Evolutionary conservation across 2,113 vertebrate species (phyloP).

Genomic region (Mirza zaza): DNA sequence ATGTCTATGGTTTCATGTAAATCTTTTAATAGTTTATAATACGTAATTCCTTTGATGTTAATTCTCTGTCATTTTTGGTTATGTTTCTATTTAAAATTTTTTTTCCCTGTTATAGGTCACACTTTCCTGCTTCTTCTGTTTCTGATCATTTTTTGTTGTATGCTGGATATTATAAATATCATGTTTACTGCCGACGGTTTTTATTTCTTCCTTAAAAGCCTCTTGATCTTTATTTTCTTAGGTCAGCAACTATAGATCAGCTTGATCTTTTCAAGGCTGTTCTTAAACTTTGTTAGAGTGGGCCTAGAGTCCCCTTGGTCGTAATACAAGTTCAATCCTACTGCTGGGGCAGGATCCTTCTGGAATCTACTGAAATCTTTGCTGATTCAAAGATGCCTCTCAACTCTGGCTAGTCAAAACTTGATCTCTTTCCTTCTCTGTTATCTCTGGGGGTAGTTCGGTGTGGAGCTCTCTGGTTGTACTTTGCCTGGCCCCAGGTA

Average conservation of each 20-base stretch:
- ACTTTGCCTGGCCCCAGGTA: not conserved
- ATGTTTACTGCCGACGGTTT: not conserved
- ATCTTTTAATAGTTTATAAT: not conserved
- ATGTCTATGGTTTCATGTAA: not conserved
- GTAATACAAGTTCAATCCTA: too few relatives aligned
- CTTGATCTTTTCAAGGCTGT: not conserved
- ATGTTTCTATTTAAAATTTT: not conserved
- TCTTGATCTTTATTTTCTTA: not conserved
- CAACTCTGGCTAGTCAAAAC: not conserved
- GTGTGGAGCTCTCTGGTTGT: not conserved
- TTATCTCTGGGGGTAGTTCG: not conserved
- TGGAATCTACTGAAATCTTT: too few relatives aligned
- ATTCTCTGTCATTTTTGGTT: not conserved
- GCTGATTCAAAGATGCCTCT: not conserved
- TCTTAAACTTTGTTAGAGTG: not conserved
- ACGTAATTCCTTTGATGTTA: not conserved
- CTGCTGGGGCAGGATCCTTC: not conserved
- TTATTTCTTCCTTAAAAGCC: not conserved
- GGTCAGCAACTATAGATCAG: not conserved
- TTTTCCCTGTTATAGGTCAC: not conserved
- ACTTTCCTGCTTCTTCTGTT: not conserved
- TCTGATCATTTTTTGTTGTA: not conserved
- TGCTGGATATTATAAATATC: not conserved
- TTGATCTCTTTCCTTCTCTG: not conserved
- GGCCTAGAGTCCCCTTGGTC: not conserved